Evolutionary conservation across 2,888 invertebrate genomes (phyloP).

Genomic region (Eumacrocentrus americanus): DNA sequence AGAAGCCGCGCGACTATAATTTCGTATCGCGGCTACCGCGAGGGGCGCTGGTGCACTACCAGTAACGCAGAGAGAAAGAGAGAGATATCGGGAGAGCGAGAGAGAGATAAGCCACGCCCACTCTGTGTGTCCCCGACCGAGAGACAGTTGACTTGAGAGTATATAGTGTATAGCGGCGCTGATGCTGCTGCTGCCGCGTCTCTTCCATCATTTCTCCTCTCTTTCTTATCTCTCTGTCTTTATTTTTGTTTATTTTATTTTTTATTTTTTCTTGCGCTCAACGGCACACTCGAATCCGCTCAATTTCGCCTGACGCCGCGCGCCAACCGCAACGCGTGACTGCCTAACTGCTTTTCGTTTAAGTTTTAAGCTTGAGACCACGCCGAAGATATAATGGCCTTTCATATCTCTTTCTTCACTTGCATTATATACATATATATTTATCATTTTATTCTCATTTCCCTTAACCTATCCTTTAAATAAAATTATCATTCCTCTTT

Average conservation of each 20-base stretch:
- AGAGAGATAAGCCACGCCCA: slow-evolving; percentile 24
- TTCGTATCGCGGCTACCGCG: slow-evolving; percentile 30
- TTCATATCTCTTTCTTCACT: slow-evolving; percentile 22
- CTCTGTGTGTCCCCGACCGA: slow-evolving; percentile 27
- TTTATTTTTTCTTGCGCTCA: slow-evolving; percentile 7
- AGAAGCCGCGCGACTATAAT: slow-evolving; percentile 38
- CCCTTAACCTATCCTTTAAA: slow-evolving; percentile 1
- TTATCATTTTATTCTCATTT: slow-evolving; percentile 6
- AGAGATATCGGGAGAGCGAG: slow-evolving; percentile 12
- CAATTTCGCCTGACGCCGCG: slow-evolving; percentile 49
- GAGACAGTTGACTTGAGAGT: slow-evolving; percentile 40
- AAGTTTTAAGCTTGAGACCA: slow-evolving; percentile 40
- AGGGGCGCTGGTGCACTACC: slow-evolving; percentile 18
- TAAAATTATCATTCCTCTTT: not conserved
- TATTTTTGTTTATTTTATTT: slow-evolving; percentile 11
- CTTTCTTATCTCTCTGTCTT: not conserved
- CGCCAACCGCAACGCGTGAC: slow-evolving; percentile 60
- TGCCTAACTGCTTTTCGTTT: slow-evolving; percentile 58
- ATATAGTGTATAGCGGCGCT: slow-evolving; percentile 56
- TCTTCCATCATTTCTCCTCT: not conserved
- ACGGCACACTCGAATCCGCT: slow-evolving; percentile 41
- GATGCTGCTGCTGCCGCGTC: slow-evolving; percentile 27
- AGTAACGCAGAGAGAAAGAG: slow-evolving; percentile 20
- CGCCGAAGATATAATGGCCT: slow-evolving; percentile 31
- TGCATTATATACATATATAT: slow-evolving; percentile 11